phyloP scores from a whole-genome alignment of 1,140 invertebrate species.

The Diachasmimorpha longicaudata region DNA sequence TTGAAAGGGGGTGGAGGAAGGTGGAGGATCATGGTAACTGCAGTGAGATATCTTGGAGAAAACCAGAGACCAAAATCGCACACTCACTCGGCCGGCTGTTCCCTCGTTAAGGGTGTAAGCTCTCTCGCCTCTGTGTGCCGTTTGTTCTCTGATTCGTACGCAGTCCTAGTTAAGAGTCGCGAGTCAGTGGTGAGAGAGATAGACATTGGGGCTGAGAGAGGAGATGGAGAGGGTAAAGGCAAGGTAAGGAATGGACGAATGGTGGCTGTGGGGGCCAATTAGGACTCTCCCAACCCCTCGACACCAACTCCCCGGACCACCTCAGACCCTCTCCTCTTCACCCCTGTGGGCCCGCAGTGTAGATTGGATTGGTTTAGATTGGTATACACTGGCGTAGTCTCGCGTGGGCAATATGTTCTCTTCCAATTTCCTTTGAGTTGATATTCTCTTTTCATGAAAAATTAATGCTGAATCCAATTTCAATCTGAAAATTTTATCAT shows the following conservation, averaged over 20 bases:
- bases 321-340: slow-evolving; percentile 32
- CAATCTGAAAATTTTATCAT: neutral
- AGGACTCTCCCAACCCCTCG: slow-evolving; percentile 43
- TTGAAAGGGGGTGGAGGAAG: neutral
- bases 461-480: neutral
- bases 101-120: slow-evolving; percentile 40
- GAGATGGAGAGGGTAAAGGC: neutral
- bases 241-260: slow-evolving; percentile 39
- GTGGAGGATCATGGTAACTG: slow-evolving; percentile 10
- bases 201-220: slow-evolving; percentile 12
- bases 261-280: slow-evolving; percentile 50
- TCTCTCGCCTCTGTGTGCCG: slow-evolving; percentile 38
- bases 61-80: slow-evolving; percentile 16
- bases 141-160: slow-evolving; percentile 40
- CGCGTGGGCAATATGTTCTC: slow-evolving; percentile 32
- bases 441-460: neutral
- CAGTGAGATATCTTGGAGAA: slow-evolving; percentile 17
- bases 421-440: slow-evolving; percentile 16
- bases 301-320: slow-evolving; percentile 40
- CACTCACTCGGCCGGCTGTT: slow-evolving; percentile 9
- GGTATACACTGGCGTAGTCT: slow-evolving; percentile 42
- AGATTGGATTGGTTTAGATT: slow-evolving; percentile 56
- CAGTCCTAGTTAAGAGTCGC: slow-evolving; percentile 41
- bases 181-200: slow-evolving; percentile 29
- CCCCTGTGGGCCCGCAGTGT: slow-evolving; percentile 44